Percentiles rank a stretch among this genome's conserved stretches.
Conservation (phyloP, 2,113 vertebrate genomes). For the Campylomormyrus numenius region DNA sequence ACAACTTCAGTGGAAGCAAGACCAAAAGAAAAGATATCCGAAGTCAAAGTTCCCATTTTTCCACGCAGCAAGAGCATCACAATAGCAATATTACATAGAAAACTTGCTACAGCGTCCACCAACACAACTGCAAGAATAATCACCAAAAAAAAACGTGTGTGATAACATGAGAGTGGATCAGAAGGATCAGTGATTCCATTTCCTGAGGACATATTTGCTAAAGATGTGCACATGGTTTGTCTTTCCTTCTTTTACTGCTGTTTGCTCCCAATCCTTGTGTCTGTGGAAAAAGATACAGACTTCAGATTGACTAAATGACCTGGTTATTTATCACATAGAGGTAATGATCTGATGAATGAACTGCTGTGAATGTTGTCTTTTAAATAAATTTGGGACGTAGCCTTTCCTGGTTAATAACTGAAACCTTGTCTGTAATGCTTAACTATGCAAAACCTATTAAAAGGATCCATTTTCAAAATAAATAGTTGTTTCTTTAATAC, state of each 20-base stretch:
- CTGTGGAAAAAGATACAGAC: neutral
- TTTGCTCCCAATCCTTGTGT: neutral
- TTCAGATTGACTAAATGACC: neutral
- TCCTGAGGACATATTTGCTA: neutral
- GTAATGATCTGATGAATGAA: neutral
- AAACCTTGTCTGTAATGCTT: neutral
- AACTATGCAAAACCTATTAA: too few relatives aligned
- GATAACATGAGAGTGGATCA: neutral
- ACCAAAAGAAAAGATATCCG: neutral
- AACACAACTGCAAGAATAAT: neutral
- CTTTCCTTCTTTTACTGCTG: neutral
- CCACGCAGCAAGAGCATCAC: neutral
- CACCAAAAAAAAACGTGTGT: fast-evolving
- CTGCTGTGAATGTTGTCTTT: neutral
- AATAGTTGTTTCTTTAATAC: too few relatives aligned
- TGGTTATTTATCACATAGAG: neutral
- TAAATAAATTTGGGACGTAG: neutral
- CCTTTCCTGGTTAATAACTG: neutral
- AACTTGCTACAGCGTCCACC: neutral
- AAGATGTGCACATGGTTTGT: neutral
- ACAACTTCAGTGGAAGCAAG: neutral
- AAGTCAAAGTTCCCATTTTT: neutral
- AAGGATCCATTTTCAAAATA: too few relatives aligned
- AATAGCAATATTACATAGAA: neutral
- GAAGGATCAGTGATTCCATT: neutral